Base-by-base conservation (phyloP, 2,888 invertebrate genomes). In the Ochlodes sylvanus region DNA sequence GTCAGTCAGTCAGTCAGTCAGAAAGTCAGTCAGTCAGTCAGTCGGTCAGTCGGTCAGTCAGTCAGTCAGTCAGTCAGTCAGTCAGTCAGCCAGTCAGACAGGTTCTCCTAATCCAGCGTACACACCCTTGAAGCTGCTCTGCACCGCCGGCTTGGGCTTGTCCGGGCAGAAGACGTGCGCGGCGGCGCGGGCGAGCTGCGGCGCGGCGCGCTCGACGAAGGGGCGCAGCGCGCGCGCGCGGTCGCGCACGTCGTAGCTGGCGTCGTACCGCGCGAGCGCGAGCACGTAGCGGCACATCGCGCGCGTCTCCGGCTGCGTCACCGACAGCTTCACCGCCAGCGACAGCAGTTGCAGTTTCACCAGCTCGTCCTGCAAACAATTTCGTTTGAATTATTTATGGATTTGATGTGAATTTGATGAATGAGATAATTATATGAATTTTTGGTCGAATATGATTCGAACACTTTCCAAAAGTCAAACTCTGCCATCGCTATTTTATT, bases 161-260 rank as follows among this genome's bases (percentile, higher is more conserved):
- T 97, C 95, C 0, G 98, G 96, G 65, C 99, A 93, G 84, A 99
- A 98, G 74, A 99, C 97, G 75, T 96, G 95, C 70, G 96, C 95
- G 0, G 98, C 97, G 80, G 96, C 94, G 69, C 95, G 94, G 0
- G 95, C 90, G 27, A 98, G 90, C 60, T 67, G 92, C 93, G 71
- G 76, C 77, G 77, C 21, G 75, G 75, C 2, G 1, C 88, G 89
- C 38, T 85, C 83, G 0, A 89, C 74, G 78, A 92, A 88, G 72
- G 96, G 96, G 14, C 97, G 95, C 64, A 99, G 93, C 83, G 99
- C 96, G 27, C 99, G 94, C 5, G 98, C 98, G 10, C 99, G 95
- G 92, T 99, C 99, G 27, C 99, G 94, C 64, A 99, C 98, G 90
- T 99, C 99, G 84, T 99, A 99, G 89, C 98, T 98, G 76, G 97